Evolutionary conservation across 2,888 invertebrate genomes (phyloP), one percentile per base, ranked within the genome.

Genomic region (Cyclophora punctaria): DNA sequence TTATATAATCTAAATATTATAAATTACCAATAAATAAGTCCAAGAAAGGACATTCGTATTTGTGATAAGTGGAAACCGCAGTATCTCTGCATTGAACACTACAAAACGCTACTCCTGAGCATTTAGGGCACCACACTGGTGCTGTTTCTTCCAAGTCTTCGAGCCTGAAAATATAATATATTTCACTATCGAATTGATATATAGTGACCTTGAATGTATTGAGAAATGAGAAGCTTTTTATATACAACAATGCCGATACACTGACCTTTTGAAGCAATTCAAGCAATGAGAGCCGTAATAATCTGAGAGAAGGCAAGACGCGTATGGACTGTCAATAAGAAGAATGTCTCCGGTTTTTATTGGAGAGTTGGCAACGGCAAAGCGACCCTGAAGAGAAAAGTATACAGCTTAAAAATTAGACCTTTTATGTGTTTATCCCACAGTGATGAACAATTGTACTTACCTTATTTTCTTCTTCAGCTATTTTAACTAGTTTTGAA

Each of bases 81-180:
- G 73, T 72, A 43, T 93, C 91, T 58, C 92, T 89, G 72, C 96
- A 96, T 48, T 84, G 78, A 1, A 84, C 65, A 1, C 91, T 90
- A 71, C 96, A 96, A 77, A 95, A 96, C 1, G 93, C 95, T 0
- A 96, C 91, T 44, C 92, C 93, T 0, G 93, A 92, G 73, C 96
- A 96, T 6, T 90, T 90, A 0, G 91, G 83, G 64, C 96, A 96
- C 58, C 93, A 92, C 4, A 94, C 81, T 0, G 95, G 93, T 0
- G 93, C 91, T 52, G 88, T 79, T 2, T 75, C 63, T 33, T 66
- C 60, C 53, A 68, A 73, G 35, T 75, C 69, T 57, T 77, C 76
- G 49, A 89, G 53, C 52, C 85, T 84, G 57, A 33, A 58, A 56
- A 48, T 40, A 42, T 41, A 3, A 7, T 3, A 7, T 5, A 41